Evolutionary conservation across 2,888 invertebrate species (phyloP).

Genomic region (Miltochrista miniata): DNA sequence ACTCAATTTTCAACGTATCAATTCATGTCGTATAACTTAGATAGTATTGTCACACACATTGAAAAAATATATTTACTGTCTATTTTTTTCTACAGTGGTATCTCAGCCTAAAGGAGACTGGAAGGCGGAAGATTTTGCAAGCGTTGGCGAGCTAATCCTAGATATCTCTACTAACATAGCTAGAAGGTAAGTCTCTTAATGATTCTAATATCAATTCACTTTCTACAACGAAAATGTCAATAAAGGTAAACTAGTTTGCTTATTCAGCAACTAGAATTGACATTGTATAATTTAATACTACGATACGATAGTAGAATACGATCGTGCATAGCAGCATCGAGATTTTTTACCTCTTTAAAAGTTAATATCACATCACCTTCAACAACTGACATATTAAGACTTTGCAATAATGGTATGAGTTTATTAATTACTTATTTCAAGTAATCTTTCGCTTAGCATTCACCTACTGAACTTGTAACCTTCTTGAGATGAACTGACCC

Average conservation of each 20-base stretch:
- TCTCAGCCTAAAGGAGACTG: slow-evolving; percentile 91
- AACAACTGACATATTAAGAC: neutral
- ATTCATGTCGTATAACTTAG: too few species aligned
- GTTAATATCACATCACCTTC: neutral
- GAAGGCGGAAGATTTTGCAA: slow-evolving; percentile 93
- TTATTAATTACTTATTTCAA: slow-evolving; percentile 10
- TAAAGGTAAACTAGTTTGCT: slow-evolving; percentile 11
- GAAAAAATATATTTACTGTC: neutral
- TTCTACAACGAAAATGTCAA: slow-evolving; percentile 19
- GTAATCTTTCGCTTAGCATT: slow-evolving; percentile 43
- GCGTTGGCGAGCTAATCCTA: slow-evolving; percentile 92
- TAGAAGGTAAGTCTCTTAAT: slow-evolving; percentile 87
- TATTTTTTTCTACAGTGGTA: slow-evolving; percentile 84
- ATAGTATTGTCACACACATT: neutral
- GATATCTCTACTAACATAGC: slow-evolving; percentile 93
- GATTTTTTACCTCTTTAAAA: neutral
- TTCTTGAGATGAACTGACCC: slow-evolving; percentile 19
- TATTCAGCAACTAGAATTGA: neutral
- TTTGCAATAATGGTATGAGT: neutral
- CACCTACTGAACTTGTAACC: slow-evolving; percentile 38
- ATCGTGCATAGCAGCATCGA: neutral
- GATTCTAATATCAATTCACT: slow-evolving; percentile 14
- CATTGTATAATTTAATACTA: too few species aligned
- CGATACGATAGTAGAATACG: too few species aligned
- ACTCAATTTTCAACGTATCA: too few species aligned